A percentile compares a stretch with the other conserved stretches of the same genome.
Evolutionary conservation across 2,797 vertebrate species (phyloP).

Genomic region (Avahi laniger): DNA sequence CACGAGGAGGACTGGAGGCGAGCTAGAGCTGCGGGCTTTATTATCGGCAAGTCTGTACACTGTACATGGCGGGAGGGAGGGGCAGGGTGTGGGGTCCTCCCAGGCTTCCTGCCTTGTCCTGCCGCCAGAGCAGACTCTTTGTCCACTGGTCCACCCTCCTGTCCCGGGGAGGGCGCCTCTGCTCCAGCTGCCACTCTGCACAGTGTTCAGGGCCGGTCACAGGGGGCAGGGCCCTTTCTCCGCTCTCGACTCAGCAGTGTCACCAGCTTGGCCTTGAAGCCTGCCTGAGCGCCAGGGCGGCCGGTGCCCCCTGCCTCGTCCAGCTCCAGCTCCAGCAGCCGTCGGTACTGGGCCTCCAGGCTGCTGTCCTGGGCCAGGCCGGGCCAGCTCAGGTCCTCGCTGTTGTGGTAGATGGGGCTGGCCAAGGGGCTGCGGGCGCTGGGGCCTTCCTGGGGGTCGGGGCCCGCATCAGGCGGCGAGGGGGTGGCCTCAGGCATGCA

Average conservation of each 20-base stretch:
- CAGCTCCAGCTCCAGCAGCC: constrained; percentile 61
- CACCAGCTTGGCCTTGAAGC: constrained; percentile 83
- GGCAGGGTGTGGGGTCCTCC: background rate
- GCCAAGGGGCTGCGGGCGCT: constrained; percentile 59
- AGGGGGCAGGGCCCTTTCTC: constrained; percentile 59
- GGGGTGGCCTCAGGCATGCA: constrained; percentile 1
- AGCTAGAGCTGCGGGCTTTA: constrained; percentile 25
- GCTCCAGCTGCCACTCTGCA: background rate
- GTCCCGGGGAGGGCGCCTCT: background rate
- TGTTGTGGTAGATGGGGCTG: constrained; percentile 80
- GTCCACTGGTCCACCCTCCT: background rate
- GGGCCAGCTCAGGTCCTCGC: constrained; percentile 59
- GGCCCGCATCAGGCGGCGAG: background rate
- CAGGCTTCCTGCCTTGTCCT: background rate
- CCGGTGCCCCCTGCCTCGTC: constrained; percentile 41
- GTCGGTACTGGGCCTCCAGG: constrained; percentile 66
- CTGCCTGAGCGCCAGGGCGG: constrained; percentile 51
- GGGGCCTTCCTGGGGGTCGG: background rate
- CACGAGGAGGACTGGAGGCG: background rate
- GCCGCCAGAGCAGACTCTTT: background rate
- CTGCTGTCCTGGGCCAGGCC: background rate
- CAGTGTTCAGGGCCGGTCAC: constrained; percentile 4
- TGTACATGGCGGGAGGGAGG: background rate
- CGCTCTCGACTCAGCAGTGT: constrained; percentile 82
- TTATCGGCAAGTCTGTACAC: constrained; percentile 42